These are phyloP conservation scores for Adelognathus sp. DNA, from an alignment of 2,888 invertebrate genomes.

Conservation along the genomic window DNA sequence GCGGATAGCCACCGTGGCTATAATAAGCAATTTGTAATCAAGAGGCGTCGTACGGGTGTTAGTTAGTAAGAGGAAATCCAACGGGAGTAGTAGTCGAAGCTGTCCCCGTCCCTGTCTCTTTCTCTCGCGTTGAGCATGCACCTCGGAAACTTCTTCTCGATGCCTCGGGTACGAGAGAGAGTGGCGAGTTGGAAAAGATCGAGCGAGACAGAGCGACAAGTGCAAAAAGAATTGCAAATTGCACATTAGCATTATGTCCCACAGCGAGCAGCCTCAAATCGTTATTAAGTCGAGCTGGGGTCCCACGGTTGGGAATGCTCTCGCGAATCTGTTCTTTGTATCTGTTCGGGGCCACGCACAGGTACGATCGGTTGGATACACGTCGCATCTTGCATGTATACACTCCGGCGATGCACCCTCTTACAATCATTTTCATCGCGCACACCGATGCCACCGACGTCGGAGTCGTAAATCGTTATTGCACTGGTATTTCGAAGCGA, in stretches of 20 bases:
- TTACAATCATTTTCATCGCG: background rate
- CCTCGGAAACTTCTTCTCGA: slow-evolving; percentile 40
- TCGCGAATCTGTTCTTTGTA: slow-evolving; percentile 35
- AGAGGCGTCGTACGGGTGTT: slow-evolving; percentile 78
- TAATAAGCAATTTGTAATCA: slow-evolving; percentile 81
- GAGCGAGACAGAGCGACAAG: slow-evolving; percentile 28
- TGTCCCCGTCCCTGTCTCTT: slow-evolving; percentile 44
- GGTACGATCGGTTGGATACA: background rate
- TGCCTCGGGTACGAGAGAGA: slow-evolving; percentile 59
- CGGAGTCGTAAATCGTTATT: slow-evolving; percentile 40
- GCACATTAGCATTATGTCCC: slow-evolving; percentile 75
- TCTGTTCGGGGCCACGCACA: background rate
- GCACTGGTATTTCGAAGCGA: slow-evolving; percentile 37
- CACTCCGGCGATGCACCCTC: too few relatives aligned
- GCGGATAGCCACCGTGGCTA: slow-evolving; percentile 65
- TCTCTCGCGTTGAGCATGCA: background rate
- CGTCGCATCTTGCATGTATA: background rate
- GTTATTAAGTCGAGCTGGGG: slow-evolving; percentile 71
- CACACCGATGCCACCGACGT: background rate
- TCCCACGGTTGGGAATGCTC: slow-evolving; percentile 51
- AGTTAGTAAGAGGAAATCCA: slow-evolving; percentile 75
- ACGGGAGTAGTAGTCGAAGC: slow-evolving; percentile 55
- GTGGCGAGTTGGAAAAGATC: slow-evolving; percentile 43
- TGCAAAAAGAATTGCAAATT: slow-evolving; percentile 78
- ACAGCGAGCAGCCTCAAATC: slow-evolving; percentile 71